Evolutionary conservation across 2,113 vertebrate genomes (phyloP), one percentile per base, ranked within the genome.

Genomic region (Vulpes lagopus): DNA sequence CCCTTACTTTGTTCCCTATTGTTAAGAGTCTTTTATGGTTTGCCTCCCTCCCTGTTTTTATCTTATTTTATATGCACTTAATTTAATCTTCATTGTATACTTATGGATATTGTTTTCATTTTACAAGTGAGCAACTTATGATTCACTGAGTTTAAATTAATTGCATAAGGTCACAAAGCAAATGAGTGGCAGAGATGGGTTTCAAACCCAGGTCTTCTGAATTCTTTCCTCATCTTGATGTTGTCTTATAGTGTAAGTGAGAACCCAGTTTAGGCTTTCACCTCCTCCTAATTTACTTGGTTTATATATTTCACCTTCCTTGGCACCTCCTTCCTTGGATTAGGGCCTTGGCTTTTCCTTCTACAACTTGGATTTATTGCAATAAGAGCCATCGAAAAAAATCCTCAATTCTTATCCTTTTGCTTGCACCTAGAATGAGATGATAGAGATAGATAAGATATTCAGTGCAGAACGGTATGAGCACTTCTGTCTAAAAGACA

Each of bases 91-190:
- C 35, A 69, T 53, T 87, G 25, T 82, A 95, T 35, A 14, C 2
- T 90, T 86, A 38, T 69, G 5, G 35, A 53, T 81, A 92, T 25
- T 89, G 16, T 62, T 35, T 91, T 96, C 57, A 91, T 79, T 94
- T 95, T 96, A 80, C 62, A 90, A 69, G 38, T 79, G 73, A 92
- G 55, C 15, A 85, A 30, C 65, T 6, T 32, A 22, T 94, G 59
- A 16, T 16, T 82, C 2, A 35, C 12, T 59, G 16, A 94, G 20
- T 62, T 96, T 94, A 64, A 69, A 84, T 84, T 94, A 93, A 71
- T 93, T 93, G 5, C 53, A 80, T 93, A 57, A 86, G 38, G 43
- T 89, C 12, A 86, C 64, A 89, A 62, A 57, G 2, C 32, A 88
- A 60, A 8, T 90, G 38, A 94, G 8, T 94, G 30, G 27, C 5